Evolutionary conservation across 2,888 invertebrate genomes (phyloP), one percentile per base, ranked within the genome.

Genomic region (Spodoptera littoralis): DNA sequence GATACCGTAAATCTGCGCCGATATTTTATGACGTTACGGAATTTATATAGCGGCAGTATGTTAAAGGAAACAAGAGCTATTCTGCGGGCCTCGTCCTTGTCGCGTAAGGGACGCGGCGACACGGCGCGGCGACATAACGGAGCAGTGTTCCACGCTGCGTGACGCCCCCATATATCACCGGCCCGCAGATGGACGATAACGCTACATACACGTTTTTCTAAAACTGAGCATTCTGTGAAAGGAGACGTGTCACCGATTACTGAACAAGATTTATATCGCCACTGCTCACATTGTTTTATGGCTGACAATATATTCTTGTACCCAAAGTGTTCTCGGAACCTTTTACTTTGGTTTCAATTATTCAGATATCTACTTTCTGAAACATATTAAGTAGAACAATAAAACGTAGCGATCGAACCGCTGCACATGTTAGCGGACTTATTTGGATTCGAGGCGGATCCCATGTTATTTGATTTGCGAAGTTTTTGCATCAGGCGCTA

Each of bases 401-500:
- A 18, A n/a, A 24, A 56, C 42, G 4, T 1, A 36, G 41, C 52
- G 55, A 45, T 36, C 50, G n/a, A 45, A 12, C 46, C 18, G 50
- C 27, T 11, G 0, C 36, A 13, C 53, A 46, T 44, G 54, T 41
- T 5, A 4, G 4, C 11, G 18, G 47, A 46, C 61, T 73, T 65
- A 67, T 61, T 55, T 70, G 36, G 63, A 72, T 72, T 65, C 56
- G 61, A 49, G 43, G 12, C 63, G 43, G 57, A 60, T 61, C 53
- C 62, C 43, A 46, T 61, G 65, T 65, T 63, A 79, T 77, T 77
- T 61, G 60, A 75, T 77, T 76, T 63, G 43, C 54, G 22, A 78
- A 78, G 64, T 78, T 77, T 66, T 66, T 61, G 69, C 67, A 65
- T 74, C 63, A 53, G 52, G 61, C 67, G 63, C 60, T 73, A 72